Percentiles rank a stretch among this genome's conserved stretches.
These are phyloP conservation scores for Megaustenia siamemsis DNA, from an alignment of 2,888 invertebrate genomes.

Conservation along the genomic window DNA sequence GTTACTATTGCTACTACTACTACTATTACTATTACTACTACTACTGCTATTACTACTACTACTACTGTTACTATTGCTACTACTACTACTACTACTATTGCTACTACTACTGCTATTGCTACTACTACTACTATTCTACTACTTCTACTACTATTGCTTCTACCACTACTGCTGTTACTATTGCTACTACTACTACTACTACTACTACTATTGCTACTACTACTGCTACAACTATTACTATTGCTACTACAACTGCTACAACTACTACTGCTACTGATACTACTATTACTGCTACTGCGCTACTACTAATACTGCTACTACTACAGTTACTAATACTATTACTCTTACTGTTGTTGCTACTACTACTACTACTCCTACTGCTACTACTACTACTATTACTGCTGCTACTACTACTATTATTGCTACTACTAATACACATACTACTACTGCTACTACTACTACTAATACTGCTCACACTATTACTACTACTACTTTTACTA, in stretches of 20 bases:
- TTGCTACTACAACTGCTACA: slow-evolving; percentile 19
- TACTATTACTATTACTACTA: no score
- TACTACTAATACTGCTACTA: no score
- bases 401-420: slow-evolving; percentile 26
- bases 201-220: slow-evolving; percentile 23
- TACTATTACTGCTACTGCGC: no score
- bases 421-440: slow-evolving; percentile 21
- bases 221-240: slow-evolving; percentile 25
- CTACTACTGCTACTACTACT: slow-evolving; percentile 22
- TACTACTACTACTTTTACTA: slow-evolving; percentile 22
- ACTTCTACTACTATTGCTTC: slow-evolving; percentile 21
- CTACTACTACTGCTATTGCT: slow-evolving; percentile 14
- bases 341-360: background rate
- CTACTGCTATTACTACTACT: slow-evolving; percentile 15
- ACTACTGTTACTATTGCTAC: slow-evolving; percentile 16
- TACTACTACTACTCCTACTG: slow-evolving; percentile 8
- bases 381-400: slow-evolving; percentile 27
- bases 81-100: slow-evolving; percentile 8
- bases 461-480: slow-evolving; percentile 5
- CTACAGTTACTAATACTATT: slow-evolving; percentile 6
- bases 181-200: slow-evolving; percentile 11
- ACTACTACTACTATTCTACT: slow-evolving; percentile 32
- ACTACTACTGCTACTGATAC: slow-evolving; percentile 34
- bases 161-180: slow-evolving; percentile 14
- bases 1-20: no score